Percentiles rank a stretch among this genome's conserved stretches.
Conservation (phyloP, 2,113 vertebrate genomes). For the Trogon melanurus region DNA sequence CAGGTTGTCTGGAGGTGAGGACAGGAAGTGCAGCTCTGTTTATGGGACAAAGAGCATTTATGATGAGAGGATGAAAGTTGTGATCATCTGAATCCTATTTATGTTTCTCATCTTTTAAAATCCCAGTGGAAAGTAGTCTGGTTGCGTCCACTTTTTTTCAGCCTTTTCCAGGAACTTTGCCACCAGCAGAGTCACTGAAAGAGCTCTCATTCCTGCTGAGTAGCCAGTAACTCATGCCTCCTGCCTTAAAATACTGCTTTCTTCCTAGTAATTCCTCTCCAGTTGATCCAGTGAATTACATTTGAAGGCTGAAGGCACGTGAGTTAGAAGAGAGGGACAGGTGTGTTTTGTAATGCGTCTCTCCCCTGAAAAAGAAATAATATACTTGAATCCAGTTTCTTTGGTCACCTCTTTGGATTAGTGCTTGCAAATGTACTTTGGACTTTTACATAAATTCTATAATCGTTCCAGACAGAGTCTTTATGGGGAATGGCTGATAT, state of each 20-base stretch:
- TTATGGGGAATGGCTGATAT: background rate
- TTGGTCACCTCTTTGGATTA: background rate
- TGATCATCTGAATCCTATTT: background rate
- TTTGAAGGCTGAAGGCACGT: background rate
- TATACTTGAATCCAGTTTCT: background rate
- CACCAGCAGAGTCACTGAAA: background rate
- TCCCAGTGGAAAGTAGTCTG: background rate
- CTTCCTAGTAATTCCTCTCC: background rate
- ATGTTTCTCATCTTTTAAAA: background rate
- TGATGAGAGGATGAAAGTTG: background rate
- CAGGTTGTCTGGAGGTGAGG: background rate
- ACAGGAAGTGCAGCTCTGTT: background rate
- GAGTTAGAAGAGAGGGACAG: background rate
- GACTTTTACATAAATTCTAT: background rate
- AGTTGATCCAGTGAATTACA: background rate
- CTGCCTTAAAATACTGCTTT: background rate
- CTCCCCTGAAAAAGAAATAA: background rate
- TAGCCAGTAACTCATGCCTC: background rate
- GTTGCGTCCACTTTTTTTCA: background rate
- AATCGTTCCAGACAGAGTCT: background rate
- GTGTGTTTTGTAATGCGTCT: background rate
- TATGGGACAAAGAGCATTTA: background rate
- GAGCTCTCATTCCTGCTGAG: background rate
- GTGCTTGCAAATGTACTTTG: background rate
- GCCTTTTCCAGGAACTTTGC: slow-evolving; percentile 1